Evolutionary conservation across 1,140 invertebrate species (phyloP).

Genomic region (Zaprionus davidi): DNA sequence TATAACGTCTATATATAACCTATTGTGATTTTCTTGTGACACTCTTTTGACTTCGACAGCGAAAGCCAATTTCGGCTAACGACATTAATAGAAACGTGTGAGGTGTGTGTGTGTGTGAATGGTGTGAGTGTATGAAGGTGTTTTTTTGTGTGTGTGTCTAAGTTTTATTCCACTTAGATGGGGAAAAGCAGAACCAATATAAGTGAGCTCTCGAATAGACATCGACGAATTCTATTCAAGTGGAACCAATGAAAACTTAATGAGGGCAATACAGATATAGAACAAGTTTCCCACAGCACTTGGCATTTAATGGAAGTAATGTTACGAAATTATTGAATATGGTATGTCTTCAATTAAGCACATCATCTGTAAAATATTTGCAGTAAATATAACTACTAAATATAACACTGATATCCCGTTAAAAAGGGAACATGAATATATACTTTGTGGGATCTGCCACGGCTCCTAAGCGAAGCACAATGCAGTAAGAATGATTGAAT

Average conservation of each 20-base stretch:
- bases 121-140: not conserved
- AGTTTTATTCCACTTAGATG: not conserved
- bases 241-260: not conserved
- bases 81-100: not conserved
- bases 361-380: no score
- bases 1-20: not conserved
- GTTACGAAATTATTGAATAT: no score
- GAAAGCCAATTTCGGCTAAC: conserved; percentile 21
- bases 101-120: not conserved
- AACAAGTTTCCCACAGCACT: no score
- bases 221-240: not conserved
- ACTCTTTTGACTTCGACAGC: not conserved
- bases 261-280: no score
- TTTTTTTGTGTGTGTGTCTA: not conserved
- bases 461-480: no score
- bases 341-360: no score
- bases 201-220: not conserved
- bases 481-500: no score
- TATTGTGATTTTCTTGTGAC: not conserved
- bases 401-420: no score
- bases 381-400: no score
- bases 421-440: no score
- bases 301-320: no score
- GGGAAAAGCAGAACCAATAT: not conserved
- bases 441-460: no score